A percentile compares a stretch with the other conserved stretches of the same genome.
phyloP scores from a whole-genome alignment of 1,140 invertebrate species.

The Calliopsis andreniformis region DNA sequence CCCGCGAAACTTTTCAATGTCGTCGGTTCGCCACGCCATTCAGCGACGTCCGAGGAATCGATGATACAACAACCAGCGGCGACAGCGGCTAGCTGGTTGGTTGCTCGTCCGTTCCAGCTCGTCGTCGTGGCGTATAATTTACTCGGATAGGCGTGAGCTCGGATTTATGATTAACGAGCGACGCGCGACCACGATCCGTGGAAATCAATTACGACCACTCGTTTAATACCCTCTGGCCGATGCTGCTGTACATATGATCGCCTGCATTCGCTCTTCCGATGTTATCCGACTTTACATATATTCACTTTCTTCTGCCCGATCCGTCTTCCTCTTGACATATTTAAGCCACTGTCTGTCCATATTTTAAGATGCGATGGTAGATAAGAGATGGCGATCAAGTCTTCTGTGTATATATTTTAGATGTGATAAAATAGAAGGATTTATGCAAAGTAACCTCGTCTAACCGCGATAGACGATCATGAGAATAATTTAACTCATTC shows the following conservation, averaged over 20 bases:
- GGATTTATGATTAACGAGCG: conserved; percentile 54
- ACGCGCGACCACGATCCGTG: conserved; percentile 44
- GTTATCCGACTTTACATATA: not conserved
- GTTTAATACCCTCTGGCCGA: conserved; percentile 16
- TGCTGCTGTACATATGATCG: not conserved
- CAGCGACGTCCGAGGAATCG: conserved; percentile 28
- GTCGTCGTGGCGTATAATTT: conserved; percentile 46
- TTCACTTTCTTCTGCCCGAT: not conserved
- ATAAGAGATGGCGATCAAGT: no score
- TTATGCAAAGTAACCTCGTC: no score
- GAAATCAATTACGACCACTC: conserved; percentile 47
- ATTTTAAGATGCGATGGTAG: no score
- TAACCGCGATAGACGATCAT: no score
- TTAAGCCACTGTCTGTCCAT: no score
- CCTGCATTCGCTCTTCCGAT: not conserved
- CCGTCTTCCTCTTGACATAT: not conserved
- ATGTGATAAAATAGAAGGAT: no score
- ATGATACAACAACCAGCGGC: conserved; percentile 30
- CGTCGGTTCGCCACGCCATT: conserved; percentile 49
- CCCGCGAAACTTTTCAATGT: conserved; percentile 58
- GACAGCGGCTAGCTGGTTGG: not conserved
- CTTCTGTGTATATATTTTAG: no score
- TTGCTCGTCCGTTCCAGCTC: conserved; percentile 36
- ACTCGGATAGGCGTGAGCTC: conserved; percentile 45
- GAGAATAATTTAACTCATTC: no score